Conservation (phyloP, 2,797 vertebrate species). For the Sebastes flavidus region DNA sequence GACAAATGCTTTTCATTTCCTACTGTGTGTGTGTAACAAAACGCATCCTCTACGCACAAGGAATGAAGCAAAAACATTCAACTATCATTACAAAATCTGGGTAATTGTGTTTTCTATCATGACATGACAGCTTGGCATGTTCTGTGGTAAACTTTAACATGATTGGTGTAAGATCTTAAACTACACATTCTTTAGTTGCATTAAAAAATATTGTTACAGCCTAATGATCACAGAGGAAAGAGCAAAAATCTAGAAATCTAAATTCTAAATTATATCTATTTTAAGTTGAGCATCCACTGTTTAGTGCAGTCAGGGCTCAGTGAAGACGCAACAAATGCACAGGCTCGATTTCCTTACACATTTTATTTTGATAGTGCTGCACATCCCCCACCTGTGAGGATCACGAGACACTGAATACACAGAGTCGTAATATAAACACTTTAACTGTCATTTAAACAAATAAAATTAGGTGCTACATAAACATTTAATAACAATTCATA, state of each 20-base stretch:
- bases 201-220: neutral
- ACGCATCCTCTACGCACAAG: neutral
- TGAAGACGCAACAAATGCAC: slow-evolving; percentile 8
- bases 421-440: neutral
- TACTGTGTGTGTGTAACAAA: neutral
- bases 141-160: neutral
- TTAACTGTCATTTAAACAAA: neutral
- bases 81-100: neutral
- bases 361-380: slow-evolving; percentile 34
- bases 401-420: neutral
- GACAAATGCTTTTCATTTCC: neutral
- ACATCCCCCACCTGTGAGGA: neutral
- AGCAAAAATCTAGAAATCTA: neutral
- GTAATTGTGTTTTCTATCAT: neutral
- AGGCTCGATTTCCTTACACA: neutral
- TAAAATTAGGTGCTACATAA: neutral
- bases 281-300: neutral
- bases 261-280: no score
- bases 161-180: neutral
- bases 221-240: neutral
- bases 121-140: neutral
- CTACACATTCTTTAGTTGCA: neutral
- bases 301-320: neutral
- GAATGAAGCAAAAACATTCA: neutral
- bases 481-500: neutral